These are phyloP conservation scores for Arvicanthis niloticus DNA, from an alignment of 2,113 vertebrate species.

Conservation along the genomic window DNA sequence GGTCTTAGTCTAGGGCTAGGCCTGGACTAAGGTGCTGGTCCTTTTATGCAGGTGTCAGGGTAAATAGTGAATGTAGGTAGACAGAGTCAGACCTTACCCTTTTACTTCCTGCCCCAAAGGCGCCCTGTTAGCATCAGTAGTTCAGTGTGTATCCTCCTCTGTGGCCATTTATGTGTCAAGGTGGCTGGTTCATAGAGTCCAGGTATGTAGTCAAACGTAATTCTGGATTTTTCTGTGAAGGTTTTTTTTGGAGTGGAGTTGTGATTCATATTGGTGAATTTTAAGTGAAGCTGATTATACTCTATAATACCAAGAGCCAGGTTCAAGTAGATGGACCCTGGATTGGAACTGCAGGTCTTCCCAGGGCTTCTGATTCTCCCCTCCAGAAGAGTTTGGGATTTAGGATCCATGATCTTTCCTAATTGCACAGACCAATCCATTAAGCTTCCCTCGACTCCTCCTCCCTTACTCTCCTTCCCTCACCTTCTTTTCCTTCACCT, in stretches of 20 bases:
- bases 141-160: not conserved
- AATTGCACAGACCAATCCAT: not conserved
- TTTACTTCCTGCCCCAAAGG: not conserved
- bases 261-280: not conserved
- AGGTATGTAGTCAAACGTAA: not conserved
- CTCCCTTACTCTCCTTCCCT: not conserved
- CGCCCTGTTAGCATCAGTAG: not conserved
- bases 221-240: not conserved
- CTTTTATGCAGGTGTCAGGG: not conserved
- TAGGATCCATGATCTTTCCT: not conserved
- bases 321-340: not conserved
- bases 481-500: not conserved
- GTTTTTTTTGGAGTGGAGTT: not conserved
- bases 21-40: not conserved
- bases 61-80: not conserved
- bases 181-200: not conserved
- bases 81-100: not conserved
- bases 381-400: not conserved
- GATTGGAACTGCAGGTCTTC: not conserved
- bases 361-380: too few relatives aligned
- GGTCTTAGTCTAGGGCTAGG: not conserved
- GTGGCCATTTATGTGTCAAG: not conserved
- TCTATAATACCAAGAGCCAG: not conserved
- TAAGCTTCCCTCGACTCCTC: not conserved
- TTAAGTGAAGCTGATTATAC: not conserved